Evolutionary conservation across 2,113 vertebrate genomes (phyloP).

Genomic region (Sylvietta virens): DNA sequence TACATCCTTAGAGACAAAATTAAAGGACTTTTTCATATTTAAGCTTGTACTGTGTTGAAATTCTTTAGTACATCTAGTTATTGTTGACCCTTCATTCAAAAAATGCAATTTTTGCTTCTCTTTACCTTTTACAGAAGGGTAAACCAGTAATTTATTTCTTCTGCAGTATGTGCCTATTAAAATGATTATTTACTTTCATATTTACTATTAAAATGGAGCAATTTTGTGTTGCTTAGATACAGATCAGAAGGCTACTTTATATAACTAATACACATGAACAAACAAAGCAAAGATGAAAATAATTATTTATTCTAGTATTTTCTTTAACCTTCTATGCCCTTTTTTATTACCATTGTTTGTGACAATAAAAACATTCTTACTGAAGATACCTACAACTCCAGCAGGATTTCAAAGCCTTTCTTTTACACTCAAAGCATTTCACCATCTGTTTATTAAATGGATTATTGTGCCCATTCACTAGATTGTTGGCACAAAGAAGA

Average conservation of each 20-base stretch:
- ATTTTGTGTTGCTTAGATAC: conserved; percentile 6
- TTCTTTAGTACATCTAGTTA: not conserved
- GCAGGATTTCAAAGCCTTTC: not conserved
- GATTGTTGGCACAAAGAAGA: not conserved
- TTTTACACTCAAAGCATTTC: not conserved
- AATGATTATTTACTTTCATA: not conserved
- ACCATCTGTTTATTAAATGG: not conserved
- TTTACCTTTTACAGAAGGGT: not conserved
- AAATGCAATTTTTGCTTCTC: not conserved
- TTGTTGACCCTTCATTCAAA: not conserved
- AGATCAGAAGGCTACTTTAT: not conserved
- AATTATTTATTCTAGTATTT: not conserved
- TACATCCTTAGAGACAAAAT: not conserved
- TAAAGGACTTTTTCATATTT: not conserved
- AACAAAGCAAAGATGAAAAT: not conserved
- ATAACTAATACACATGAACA: not conserved
- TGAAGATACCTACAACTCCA: not conserved
- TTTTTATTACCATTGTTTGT: not conserved
- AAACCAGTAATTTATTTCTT: not conserved
- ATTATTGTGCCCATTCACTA: not conserved
- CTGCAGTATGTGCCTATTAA: not conserved
- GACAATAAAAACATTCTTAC: not conserved
- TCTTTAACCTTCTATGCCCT: not conserved
- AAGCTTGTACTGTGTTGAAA: not conserved
- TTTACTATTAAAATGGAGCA: not conserved